Percentiles rank a stretch among this genome's conserved stretches.
phyloP scores from a whole-genome alignment of 1,140 invertebrate genomes.

The Homarus americanus region DNA sequence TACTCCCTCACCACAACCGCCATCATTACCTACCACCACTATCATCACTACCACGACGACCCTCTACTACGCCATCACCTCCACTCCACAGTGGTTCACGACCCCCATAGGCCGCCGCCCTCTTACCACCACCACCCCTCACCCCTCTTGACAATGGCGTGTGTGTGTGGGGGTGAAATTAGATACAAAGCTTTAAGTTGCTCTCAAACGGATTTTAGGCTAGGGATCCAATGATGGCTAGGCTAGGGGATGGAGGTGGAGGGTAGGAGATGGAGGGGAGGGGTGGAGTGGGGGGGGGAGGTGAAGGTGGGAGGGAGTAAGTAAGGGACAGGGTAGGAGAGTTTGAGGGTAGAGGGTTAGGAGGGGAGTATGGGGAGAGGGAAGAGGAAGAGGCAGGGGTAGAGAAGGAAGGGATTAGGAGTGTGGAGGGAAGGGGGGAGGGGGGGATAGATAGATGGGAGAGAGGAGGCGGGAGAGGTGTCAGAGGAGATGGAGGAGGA shows the following conservation, averaged over 20 bases:
- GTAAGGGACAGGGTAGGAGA: background rate
- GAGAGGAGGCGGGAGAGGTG: background rate
- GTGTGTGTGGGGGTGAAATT: conserved; percentile 7
- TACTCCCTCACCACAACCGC: background rate
- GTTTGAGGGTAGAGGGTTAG: background rate
- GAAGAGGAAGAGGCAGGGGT: no score
- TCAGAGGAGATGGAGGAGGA: background rate
- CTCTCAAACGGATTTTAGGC: conserved; percentile 29
- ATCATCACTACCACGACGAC: no score
- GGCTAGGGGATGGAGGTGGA: background rate
- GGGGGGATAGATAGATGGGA: background rate
- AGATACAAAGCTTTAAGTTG: conserved; percentile 38
- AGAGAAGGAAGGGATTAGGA: conserved; percentile 4
- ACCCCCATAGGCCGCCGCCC: background rate
- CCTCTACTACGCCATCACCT: background rate
- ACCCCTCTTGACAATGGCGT: background rate
- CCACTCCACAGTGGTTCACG: background rate
- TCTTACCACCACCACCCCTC: no score
- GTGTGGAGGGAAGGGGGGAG: background rate
- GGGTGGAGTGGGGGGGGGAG: background rate
- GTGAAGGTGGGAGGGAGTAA: background rate
- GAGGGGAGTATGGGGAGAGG: background rate
- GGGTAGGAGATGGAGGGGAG: background rate
- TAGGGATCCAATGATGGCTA: background rate
- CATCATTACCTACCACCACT: background rate